These are phyloP conservation scores for Lepidurus apus DNA, from an alignment of 1,140 invertebrate species.

Conservation along the genomic window DNA sequence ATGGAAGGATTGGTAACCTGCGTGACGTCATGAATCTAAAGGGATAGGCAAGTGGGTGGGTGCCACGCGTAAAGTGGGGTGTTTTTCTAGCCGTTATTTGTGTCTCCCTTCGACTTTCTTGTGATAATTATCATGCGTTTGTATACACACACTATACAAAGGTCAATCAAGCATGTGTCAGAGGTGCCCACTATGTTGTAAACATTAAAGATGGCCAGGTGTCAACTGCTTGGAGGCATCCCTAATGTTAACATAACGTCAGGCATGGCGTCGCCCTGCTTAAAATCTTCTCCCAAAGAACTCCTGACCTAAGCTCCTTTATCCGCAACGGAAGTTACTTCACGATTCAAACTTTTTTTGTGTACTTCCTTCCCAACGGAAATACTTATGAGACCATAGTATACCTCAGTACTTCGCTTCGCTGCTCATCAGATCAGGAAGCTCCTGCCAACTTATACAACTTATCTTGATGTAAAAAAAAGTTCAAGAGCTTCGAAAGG, in stretches of 20 bases:
- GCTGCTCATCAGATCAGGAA: too few relatives aligned
- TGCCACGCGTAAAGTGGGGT: constrained; percentile 17
- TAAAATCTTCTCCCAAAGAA: neutral
- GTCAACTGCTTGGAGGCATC: neutral
- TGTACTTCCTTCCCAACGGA: too few relatives aligned
- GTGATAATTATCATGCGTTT: constrained; percentile 6
- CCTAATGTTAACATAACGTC: neutral
- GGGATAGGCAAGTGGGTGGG: constrained; percentile 7
- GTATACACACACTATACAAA: neutral
- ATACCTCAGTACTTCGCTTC: too few relatives aligned
- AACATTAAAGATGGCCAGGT: neutral
- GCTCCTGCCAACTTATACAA: too few relatives aligned
- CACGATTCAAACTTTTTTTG: too few relatives aligned
- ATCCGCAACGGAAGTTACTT: too few relatives aligned
- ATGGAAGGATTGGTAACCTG: neutral
- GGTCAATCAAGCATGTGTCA: constrained; percentile 15
- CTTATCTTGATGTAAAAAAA: too few relatives aligned
- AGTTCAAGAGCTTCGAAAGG: neutral
- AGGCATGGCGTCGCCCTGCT: neutral
- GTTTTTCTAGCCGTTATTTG: constrained; percentile 6
- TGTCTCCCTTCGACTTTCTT: constrained; percentile 15
- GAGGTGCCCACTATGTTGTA: neutral
- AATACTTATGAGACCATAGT: too few relatives aligned
- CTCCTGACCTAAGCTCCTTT: too few relatives aligned
- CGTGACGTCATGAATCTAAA: neutral